These are phyloP conservation scores for Adrianichthys oophorus DNA, from an alignment of 2,797 vertebrate genomes.

Conservation along the genomic window DNA sequence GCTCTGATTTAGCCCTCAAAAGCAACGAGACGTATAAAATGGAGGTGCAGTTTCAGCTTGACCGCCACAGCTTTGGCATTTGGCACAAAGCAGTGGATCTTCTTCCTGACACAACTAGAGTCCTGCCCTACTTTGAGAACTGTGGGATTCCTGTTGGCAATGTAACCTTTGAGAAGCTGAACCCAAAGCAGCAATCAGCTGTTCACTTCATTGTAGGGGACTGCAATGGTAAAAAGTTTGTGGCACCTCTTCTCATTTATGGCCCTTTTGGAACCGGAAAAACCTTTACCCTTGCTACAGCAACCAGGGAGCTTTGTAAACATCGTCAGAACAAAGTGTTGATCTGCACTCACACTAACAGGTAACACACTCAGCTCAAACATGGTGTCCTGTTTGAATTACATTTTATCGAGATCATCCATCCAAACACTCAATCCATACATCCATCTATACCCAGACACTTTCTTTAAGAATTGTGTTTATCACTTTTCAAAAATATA, in stretches of 20 bases:
- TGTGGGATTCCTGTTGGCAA: slow-evolving; percentile 71
- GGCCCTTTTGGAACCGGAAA: slow-evolving; percentile 94
- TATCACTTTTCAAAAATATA: too few species aligned
- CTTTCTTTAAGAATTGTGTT: too few species aligned
- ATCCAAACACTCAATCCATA: too few species aligned
- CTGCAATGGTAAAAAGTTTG: slow-evolving; percentile 21
- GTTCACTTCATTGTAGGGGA: slow-evolving; percentile 79
- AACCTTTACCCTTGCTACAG: slow-evolving; percentile 88
- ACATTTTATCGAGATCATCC: too few species aligned
- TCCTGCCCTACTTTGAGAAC: slow-evolving; percentile 80
- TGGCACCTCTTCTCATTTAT: slow-evolving; percentile 89
- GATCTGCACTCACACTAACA: slow-evolving; percentile 90
- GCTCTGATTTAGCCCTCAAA: slow-evolving; percentile 75
- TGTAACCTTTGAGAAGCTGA: slow-evolving; percentile 54
- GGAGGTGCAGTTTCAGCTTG: slow-evolving; percentile 90
- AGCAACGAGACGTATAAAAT: slow-evolving; percentile 55
- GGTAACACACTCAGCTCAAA: slow-evolving; percentile 42
- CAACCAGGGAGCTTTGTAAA: slow-evolving; percentile 80
- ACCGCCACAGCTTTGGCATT: slow-evolving; percentile 80
- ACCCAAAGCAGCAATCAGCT: slow-evolving; percentile 84
- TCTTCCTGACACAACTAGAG: slow-evolving; percentile 75
- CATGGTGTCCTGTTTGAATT: not conserved
- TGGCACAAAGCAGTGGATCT: slow-evolving; percentile 86
- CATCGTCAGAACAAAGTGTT: slow-evolving; percentile 80
- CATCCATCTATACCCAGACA: too few species aligned